These are phyloP conservation scores for Agonopterix heracliana DNA, from an alignment of 2,888 invertebrate species.

Conservation along the genomic window DNA sequence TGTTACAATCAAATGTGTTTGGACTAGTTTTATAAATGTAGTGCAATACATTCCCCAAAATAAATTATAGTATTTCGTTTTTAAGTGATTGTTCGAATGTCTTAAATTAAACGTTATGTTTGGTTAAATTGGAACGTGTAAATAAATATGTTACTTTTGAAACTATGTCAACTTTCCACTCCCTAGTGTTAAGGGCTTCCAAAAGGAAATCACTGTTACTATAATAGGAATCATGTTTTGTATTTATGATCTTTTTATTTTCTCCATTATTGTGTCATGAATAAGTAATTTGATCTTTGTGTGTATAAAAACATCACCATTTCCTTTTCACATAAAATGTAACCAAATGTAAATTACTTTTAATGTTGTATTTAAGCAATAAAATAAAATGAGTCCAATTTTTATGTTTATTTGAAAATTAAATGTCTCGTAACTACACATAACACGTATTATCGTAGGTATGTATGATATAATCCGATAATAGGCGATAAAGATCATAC, in stretches of 20 bases:
- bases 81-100: background rate
- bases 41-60: conserved; percentile 60
- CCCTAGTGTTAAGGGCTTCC: too few species aligned
- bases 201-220: too few species aligned
- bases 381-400: conserved; percentile 17
- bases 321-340: conserved; percentile 10
- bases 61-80: conserved; percentile 28
- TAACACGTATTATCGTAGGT: too few species aligned
- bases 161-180: too few species aligned
- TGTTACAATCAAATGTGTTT: conserved; percentile 1
- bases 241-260: background rate
- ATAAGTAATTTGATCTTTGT: background rate
- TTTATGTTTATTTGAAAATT: background rate
- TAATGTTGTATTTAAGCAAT: conserved; percentile 20
- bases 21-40: conserved; percentile 18
- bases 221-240: too few species aligned
- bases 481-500: too few species aligned
- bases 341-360: conserved; percentile 21
- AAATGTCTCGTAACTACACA: too few species aligned
- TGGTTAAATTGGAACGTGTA: background rate
- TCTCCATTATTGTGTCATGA: background rate
- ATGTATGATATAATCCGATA: too few species aligned
- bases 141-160: background rate
- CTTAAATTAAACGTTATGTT: too few species aligned
- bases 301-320: background rate